Evolutionary conservation across 35 echinoderm and acorn worm genomes (phyloP).

Genomic region (Nesometra sesokonis): DNA sequence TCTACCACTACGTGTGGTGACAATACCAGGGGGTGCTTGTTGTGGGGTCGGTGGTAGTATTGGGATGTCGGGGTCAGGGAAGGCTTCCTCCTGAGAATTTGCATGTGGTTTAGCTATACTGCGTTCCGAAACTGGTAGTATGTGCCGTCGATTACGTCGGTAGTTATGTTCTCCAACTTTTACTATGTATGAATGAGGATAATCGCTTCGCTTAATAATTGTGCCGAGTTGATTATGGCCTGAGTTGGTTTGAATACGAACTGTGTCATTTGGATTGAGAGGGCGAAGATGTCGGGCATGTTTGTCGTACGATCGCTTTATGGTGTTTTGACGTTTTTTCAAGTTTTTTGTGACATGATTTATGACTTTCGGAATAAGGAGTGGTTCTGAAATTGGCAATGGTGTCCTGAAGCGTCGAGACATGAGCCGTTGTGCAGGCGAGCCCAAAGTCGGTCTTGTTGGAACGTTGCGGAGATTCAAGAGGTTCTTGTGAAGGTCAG

Average conservation of each 20-base stretch:
- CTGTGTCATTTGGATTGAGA: constrained; percentile 27
- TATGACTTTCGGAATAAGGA: neutral
- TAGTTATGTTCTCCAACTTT: neutral
- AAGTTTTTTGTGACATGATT: neutral
- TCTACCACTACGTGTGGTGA: too few relatives aligned
- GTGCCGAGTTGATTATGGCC: constrained; percentile 36
- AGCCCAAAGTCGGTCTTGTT: neutral
- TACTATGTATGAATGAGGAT: constrained; percentile 30
- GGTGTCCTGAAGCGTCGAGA: neutral
- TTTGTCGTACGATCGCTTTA: constrained; percentile 18
- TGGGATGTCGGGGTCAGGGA: neutral
- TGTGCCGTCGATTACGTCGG: neutral
- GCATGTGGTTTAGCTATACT: neutral
- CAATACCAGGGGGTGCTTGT: too few relatives aligned
- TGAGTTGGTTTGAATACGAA: constrained; percentile 22
- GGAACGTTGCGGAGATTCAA: constrained; percentile 13
- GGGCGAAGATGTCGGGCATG: constrained; percentile 7
- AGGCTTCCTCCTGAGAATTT: neutral
- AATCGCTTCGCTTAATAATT: neutral
- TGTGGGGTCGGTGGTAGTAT: too few relatives aligned
- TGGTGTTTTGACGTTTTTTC: neutral
- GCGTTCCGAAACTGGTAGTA: constrained; percentile 17
- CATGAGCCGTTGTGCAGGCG: constrained; percentile 9
- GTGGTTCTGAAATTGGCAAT: neutral
- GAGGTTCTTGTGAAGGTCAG: neutral